Evolutionary conservation across 2,797 vertebrate species (phyloP).

Genomic region (Chrosomus eos): DNA sequence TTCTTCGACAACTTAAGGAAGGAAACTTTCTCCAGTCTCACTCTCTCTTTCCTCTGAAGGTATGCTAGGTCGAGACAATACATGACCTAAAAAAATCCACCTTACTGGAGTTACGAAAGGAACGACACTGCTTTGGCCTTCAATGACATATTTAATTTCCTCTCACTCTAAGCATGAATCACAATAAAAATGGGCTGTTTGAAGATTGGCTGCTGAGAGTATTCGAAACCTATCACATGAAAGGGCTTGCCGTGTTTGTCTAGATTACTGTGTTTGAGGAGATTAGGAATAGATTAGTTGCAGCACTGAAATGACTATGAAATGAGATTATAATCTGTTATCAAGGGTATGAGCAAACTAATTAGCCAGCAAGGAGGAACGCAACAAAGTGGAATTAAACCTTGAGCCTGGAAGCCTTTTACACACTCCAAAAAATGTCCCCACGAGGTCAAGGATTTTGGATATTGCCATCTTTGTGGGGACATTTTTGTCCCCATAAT

Average conservation of each 20-base stretch:
- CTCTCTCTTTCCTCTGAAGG: constrained; percentile 54
- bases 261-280: constrained; percentile 41
- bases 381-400: constrained; percentile 29
- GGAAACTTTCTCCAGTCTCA: constrained; percentile 47
- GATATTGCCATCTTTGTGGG: not conserved
- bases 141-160: constrained; percentile 56
- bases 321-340: constrained; percentile 54
- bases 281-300: constrained; percentile 53
- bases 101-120: constrained; percentile 54
- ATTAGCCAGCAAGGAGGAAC: constrained; percentile 46
- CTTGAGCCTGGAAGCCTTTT: constrained; percentile 7
- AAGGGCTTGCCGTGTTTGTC: constrained; percentile 48
- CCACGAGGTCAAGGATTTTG: not conserved
- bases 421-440: not conserved
- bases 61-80: constrained; percentile 67
- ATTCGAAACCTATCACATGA: constrained; percentile 41
- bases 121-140: constrained; percentile 62
- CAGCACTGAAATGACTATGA: constrained; percentile 51
- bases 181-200: constrained; percentile 28
- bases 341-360: constrained; percentile 57
- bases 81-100: constrained; percentile 74
- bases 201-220: constrained; percentile 18
- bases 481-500: not conserved
- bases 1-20: constrained; percentile 68
- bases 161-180: constrained; percentile 37